Evolutionary conservation across 2,797 vertebrate genomes (phyloP), one percentile per base, ranked within the genome.

Genomic region (Mormyrus proboscirostris): DNA sequence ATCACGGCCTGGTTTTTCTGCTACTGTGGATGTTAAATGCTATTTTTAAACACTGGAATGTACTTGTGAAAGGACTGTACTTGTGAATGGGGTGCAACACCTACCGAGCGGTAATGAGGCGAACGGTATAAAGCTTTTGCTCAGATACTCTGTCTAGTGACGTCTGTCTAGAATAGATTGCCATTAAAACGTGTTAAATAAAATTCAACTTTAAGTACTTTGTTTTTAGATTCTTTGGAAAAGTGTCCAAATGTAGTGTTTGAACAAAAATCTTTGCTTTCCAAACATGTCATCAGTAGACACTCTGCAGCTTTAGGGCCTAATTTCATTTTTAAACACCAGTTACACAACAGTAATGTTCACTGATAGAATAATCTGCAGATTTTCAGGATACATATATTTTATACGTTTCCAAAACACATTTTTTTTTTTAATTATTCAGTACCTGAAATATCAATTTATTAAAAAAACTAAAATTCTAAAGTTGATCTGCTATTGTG

Each of bases 151-250:
- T 92, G 85, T 59, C 2, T 86, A 88, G 86, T 84, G 33, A 33
- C 51, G 47, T 89, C 88, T 89, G 49, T 76, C 22, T 73, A 57
- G 0, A 7, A 47, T 65, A 69, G 88, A 79, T 25, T 25, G 44
- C 76, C 88, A 89, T 89, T 86, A 90, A 89, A 89, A 29, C 47
- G 51, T 29, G 9, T 90, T 86, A 79, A 87, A 57, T 89, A 89
- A 65, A 25, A 86, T 9, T 62, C 79, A 88, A 25, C 44, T 89
- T 90, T 41, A 55, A 29, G 38, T 89, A 65, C 86, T 51, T 83
- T 49, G 47, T 55, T 29, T 86, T 50, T 10, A 9, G 22, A 33
- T 38, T 44, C 53, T 69, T n/a, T 44, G 25, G 53, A 38, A 83
- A n/a, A 82, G n/a, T 25, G 55, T 89, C 22, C 44, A 62, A 89